These are phyloP conservation scores for Drosophila lacteicornis DNA, from an alignment of 1,140 invertebrate genomes.

Conservation along the genomic window DNA sequence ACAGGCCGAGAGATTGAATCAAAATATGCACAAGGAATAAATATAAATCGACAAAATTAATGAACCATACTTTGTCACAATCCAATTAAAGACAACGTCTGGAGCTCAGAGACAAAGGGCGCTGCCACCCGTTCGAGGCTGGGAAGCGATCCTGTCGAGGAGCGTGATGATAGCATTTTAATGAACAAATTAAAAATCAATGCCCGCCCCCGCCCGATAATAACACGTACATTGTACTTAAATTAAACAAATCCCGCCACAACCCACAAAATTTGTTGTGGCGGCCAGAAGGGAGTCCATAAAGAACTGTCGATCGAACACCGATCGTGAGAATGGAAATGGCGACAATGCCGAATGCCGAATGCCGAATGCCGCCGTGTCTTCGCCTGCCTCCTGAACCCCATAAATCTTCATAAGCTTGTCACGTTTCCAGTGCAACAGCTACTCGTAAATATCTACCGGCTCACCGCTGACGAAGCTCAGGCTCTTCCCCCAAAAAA, in stretches of 20 bases:
- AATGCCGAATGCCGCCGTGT: slow-evolving; percentile 41
- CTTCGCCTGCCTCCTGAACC: slow-evolving; percentile 65
- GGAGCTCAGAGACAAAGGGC: not conserved
- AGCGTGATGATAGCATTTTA: slow-evolving; percentile 82
- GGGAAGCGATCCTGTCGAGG: slow-evolving; percentile 34
- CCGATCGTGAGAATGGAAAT: slow-evolving; percentile 83
- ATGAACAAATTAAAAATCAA: slow-evolving; percentile 83
- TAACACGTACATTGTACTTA: slow-evolving; percentile 79
- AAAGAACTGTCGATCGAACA: slow-evolving; percentile 80
- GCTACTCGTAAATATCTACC: slow-evolving; percentile 79
- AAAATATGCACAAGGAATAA: slow-evolving; percentile 37
- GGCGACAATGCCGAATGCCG: slow-evolving; percentile 74
- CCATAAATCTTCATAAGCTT: slow-evolving; percentile 84
- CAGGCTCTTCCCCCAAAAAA: slow-evolving; percentile 37
- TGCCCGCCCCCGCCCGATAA: slow-evolving; percentile 43
- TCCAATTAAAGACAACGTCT: slow-evolving; percentile 50
- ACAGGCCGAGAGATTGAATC: slow-evolving; percentile 29
- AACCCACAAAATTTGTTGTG: slow-evolving; percentile 46
- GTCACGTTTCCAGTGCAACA: slow-evolving; percentile 83
- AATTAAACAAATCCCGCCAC: slow-evolving; percentile 61
- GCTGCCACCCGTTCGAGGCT: slow-evolving; percentile 24
- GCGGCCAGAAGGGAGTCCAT: slow-evolving; percentile 24
- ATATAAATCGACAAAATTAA: slow-evolving; percentile 71
- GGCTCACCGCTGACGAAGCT: slow-evolving; percentile 43
- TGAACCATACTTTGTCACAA: slow-evolving; percentile 60